Evolutionary conservation across 2,888 invertebrate species (phyloP), one percentile per base, ranked within the genome.

Genomic region (Oxycera nigricornis): DNA sequence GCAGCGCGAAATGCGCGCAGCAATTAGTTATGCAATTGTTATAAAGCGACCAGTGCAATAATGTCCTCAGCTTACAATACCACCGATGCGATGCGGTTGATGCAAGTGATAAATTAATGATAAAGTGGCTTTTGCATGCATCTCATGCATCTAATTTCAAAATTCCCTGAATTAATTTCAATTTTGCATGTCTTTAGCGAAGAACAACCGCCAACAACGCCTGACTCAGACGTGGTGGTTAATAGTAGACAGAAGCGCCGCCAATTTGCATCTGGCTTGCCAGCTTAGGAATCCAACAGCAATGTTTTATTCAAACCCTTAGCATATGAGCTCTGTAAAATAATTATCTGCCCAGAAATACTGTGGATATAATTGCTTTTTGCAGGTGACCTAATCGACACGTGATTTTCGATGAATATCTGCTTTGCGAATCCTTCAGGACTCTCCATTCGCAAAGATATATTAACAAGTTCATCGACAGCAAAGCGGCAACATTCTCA

Each of bases 101-200:
- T 70, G 70, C 28, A 30, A 70, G 70, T 72, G 72, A 72, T 72
- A 72, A 72, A 72, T 72, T 72, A 72, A 39, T 41, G 59, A n/a
- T 57, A 72, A 70, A 70, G 70, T 70, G 70, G 72, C 59, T 72
- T 72, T 72, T 72, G 72, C 72, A 72, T 72, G 72, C 72, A 59
- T 72, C 59, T 72, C 41, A 57, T 73, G 73, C 73, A 73, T 73
- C 73, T 73, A 73, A 73, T 73, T 73, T 73, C 52, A 74, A 80
- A 81, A 81, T 83, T 82, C 82, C 80, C 78, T 81, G 82, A 83
- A 84, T 83, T 84, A 83, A 83, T 83, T 83, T 83, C 81, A 82
- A 83, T 83, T 83, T 83, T 83, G 83, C 83, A 83, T 83, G 83
- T 83, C 81, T 81, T 81, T 30, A 73, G 59, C 52, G 52, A 50